Conservation (phyloP, 2,888 invertebrate species). For the Drosophila eohydei region DNA sequence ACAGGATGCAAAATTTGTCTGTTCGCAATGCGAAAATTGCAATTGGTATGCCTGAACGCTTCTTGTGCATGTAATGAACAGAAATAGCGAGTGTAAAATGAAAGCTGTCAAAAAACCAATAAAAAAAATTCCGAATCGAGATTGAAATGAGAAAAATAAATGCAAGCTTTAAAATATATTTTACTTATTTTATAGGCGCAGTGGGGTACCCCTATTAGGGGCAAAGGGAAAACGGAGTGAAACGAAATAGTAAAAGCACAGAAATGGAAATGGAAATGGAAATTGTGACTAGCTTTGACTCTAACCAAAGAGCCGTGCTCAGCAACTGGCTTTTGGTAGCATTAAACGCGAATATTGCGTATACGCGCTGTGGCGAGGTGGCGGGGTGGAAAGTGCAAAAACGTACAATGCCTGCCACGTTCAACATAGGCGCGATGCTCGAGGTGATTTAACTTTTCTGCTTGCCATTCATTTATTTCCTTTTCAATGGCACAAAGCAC, state of each 20-base stretch:
- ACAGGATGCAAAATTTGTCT: neutral
- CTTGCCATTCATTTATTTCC: conserved; percentile 75
- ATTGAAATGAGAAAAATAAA: conserved; percentile 29
- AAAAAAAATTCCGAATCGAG: neutral
- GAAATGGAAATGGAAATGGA: conserved; percentile 31
- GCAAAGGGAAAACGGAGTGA: conserved; percentile 53
- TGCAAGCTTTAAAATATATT: conserved; percentile 14
- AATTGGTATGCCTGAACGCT: neutral
- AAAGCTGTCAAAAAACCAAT: neutral
- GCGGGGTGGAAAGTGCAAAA: conserved; percentile 15
- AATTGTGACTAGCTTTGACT: conserved; percentile 60
- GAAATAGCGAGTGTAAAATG: neutral
- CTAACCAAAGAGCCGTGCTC: conserved; percentile 36
- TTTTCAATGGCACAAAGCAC: conserved; percentile 73
- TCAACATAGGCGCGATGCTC: conserved; percentile 42
- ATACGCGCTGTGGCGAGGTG: conserved; percentile 47
- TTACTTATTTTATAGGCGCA: conserved; percentile 10
- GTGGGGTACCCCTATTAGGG: conserved; percentile 25
- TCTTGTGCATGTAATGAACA: neutral
- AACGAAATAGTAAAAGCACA: conserved; percentile 32
- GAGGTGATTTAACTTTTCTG: conserved; percentile 78
- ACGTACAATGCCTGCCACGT: conserved; percentile 28
- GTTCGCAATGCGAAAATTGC: neutral
- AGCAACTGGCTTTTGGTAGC: conserved; percentile 42
- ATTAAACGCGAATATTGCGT: conserved; percentile 61